phyloP scores from a whole-genome alignment of 1,140 invertebrate species.

The Melipona quadrifasciata region DNA sequence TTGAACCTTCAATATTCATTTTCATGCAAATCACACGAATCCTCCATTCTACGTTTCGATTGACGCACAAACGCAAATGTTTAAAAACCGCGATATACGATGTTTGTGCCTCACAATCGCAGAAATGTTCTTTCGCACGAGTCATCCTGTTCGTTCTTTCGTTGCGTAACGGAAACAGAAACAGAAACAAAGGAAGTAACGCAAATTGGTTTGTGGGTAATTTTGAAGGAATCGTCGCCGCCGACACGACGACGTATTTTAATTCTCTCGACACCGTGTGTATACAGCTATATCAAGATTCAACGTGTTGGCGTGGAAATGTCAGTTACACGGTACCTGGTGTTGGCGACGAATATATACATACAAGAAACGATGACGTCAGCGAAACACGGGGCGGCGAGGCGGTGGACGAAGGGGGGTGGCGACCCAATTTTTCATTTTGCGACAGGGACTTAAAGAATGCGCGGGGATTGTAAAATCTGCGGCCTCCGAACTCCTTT shows the following conservation, averaged over 20 bases:
- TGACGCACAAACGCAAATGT: no score
- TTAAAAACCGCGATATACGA: no score
- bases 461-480: conserved; percentile 11
- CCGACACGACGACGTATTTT: background rate
- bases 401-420: background rate
- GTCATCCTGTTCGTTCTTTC: background rate
- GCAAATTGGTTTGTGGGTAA: background rate
- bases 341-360: background rate
- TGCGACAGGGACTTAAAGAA: conserved; percentile 32
- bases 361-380: conserved; percentile 42
- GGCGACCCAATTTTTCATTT: conserved; percentile 46
- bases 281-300: background rate
- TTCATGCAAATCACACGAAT: no score
- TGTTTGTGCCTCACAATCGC: no score
- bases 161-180: background rate
- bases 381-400: background rate
- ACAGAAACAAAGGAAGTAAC: background rate
- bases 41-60: no score
- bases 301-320: background rate
- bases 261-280: background rate
- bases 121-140: no score
- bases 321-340: conserved; percentile 4
- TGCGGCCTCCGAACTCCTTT: background rate
- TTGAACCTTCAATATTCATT: no score
- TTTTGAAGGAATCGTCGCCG: conserved; percentile 13